Conservation (phyloP, 2,888 invertebrate species). For the Lepetodrilus schrolli region DNA sequence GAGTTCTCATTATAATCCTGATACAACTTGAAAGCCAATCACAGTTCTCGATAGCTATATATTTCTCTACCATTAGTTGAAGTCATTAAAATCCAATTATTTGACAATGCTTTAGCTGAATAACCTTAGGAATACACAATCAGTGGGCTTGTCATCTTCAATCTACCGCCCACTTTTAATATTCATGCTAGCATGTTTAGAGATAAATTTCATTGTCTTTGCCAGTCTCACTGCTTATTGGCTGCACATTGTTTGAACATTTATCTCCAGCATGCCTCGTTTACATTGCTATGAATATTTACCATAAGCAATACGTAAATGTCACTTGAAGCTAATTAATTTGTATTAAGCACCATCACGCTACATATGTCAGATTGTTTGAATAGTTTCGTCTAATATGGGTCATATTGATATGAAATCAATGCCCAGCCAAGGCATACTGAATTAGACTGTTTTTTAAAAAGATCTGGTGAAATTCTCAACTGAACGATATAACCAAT, state of each 20-base stretch:
- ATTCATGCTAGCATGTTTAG: not conserved
- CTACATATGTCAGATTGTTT: slow-evolving; percentile 28
- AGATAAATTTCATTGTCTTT: slow-evolving; percentile 16
- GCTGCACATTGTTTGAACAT: slow-evolving; percentile 5
- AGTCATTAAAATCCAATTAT: slow-evolving; percentile 21
- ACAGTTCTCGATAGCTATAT: not conserved
- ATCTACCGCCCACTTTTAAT: slow-evolving; percentile 24
- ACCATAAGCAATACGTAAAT: slow-evolving; percentile 10
- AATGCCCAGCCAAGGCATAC: slow-evolving; percentile 24
- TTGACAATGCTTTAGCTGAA: slow-evolving; percentile 11
- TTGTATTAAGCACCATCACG: slow-evolving; percentile 10
- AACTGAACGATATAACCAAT: slow-evolving; percentile 1
- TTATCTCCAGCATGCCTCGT: not conserved
- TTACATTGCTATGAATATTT: slow-evolving; percentile 12
- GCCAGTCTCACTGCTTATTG: not conserved
- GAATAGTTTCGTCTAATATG: slow-evolving; percentile 29
- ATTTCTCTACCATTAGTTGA: slow-evolving; percentile 2
- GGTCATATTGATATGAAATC: slow-evolving; percentile 29
- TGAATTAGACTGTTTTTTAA: slow-evolving; percentile 20
- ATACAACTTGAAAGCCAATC: slow-evolving; percentile 7
- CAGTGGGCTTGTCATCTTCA: not conserved
- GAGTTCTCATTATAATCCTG: not conserved
- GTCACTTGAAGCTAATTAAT: slow-evolving; percentile 11
- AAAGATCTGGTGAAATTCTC: slow-evolving; percentile 30
- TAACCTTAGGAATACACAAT: not conserved